These are phyloP conservation scores for Drosophila neocordata DNA, from an alignment of 1,140 invertebrate genomes.

Conservation along the genomic window DNA sequence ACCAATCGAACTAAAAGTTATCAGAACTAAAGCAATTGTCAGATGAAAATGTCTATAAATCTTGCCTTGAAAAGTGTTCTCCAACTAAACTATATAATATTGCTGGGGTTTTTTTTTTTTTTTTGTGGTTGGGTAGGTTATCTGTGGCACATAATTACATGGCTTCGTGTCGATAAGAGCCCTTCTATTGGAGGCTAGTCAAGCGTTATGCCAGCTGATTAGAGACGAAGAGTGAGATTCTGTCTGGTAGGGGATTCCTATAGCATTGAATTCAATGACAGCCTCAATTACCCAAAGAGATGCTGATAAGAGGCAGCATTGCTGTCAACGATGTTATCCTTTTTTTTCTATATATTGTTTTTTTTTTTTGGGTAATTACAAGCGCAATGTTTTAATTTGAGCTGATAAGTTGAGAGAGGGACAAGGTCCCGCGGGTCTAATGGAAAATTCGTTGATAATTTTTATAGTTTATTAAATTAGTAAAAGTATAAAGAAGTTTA, in stretches of 20 bases:
- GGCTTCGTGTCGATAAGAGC: slow-evolving; percentile 52
- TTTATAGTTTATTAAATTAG: slow-evolving; percentile 65
- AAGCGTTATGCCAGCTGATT: slow-evolving; percentile 77
- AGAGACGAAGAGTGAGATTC: slow-evolving; percentile 28
- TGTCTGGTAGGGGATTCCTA: background rate
- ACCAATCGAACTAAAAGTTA: slow-evolving; percentile 47
- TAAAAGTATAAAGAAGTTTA: slow-evolving; percentile 48
- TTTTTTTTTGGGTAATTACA: slow-evolving; percentile 55
- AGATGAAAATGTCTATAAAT: slow-evolving; percentile 60
- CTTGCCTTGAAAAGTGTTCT: slow-evolving; percentile 32
- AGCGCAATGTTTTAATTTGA: slow-evolving; percentile 78
- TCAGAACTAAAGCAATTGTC: slow-evolving; percentile 67
- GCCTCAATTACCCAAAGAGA: slow-evolving; percentile 58
- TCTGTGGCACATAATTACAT: slow-evolving; percentile 67
- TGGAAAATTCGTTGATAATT: slow-evolving; percentile 57
- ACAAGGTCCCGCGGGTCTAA: slow-evolving; percentile 39
- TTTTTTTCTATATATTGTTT: slow-evolving; percentile 26
- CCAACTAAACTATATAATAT: slow-evolving; percentile 32
- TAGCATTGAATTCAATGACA: slow-evolving; percentile 35
- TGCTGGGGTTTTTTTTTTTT: background rate
- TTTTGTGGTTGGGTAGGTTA: slow-evolving; percentile 53
- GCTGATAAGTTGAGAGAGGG: slow-evolving; percentile 39
- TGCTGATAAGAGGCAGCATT: slow-evolving; percentile 38
- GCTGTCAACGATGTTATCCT: slow-evolving; percentile 68
- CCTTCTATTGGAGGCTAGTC: slow-evolving; percentile 59